Base-by-base conservation (phyloP, 2,888 invertebrate genomes). In the Macrophya alboannulata region DNA sequence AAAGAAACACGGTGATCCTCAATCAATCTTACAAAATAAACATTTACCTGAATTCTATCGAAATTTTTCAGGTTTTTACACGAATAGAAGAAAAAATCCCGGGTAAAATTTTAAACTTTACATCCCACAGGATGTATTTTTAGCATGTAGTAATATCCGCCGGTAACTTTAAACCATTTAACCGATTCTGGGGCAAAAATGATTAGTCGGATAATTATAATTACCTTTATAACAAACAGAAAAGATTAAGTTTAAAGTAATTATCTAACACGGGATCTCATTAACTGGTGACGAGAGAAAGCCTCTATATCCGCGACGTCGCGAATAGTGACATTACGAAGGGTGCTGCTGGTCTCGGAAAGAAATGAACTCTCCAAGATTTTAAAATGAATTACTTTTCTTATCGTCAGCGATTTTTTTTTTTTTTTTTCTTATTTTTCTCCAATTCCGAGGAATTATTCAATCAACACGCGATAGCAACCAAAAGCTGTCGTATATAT, bases 11-110 rank as follows among this genome's bases (percentile, higher is more conserved):
- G 40, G 8, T 6, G 15, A 40, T 25, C 21, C 76, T 31, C 76
- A 76, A 76, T 48, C 76, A 48, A 37, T 15, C 48, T 48, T 9
- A 25, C 76, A n/a, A 25, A 45, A 76, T 71, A 12, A 37, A 31
- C 71, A n/a, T 43, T 71, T 40, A 21, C 48, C 25, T 76, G 48
- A 25, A 21, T 21, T n/a, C 45, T 48, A 45, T 48, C 5, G 48
- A 48, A 45, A n/a, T 71, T 71, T 71, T 8, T 12, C 12, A 10
- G 8, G 1, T 55, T 55, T 55, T 55, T n/a, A 1, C 12, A 3
- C 21, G 12, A 9, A 37, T 17, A 31, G 10, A 9, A 17, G 37
- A 37, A 40, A 40, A 71, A 71, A 40, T 17, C 1, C 37, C 17
- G 1, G 40, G 9, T 17, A 71, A 43, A 71, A n/a, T 37, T 37